These are phyloP conservation scores for Danio kyathit DNA, from an alignment of 2,797 vertebrate species.

Conservation along the genomic window DNA sequence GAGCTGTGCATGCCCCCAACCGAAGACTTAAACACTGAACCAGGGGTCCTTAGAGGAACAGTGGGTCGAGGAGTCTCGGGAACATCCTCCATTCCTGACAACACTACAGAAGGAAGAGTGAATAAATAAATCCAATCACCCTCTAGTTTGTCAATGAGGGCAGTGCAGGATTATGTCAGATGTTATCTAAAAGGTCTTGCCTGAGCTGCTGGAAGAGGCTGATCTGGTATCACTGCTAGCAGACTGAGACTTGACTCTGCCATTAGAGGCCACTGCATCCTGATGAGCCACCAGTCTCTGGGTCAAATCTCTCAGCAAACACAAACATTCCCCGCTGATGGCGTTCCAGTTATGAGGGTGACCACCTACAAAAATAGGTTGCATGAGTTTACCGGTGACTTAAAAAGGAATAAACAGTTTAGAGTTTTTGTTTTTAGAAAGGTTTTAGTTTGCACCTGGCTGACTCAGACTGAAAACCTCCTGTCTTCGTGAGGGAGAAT, in stretches of 20 bases:
- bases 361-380: conserved; percentile 81
- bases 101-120: conserved; percentile 59
- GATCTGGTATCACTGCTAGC: conserved; percentile 76
- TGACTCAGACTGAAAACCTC: conserved; percentile 97
- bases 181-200: conserved; percentile 60
- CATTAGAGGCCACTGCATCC: conserved; percentile 91
- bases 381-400: conserved; percentile 15
- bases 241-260: conserved; percentile 82
- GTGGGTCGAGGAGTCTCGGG: conserved; percentile 75
- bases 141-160: background rate
- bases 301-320: conserved; percentile 87
- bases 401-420: background rate
- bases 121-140: background rate
- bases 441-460: conserved; percentile 82
- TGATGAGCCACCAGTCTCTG: conserved; percentile 89
- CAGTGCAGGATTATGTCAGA: background rate
- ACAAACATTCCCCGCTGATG: conserved; percentile 90
- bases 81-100: conserved; percentile 74
- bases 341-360: conserved; percentile 96
- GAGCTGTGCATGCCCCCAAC: conserved; percentile 72
- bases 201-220: conserved; percentile 73
- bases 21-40: conserved; percentile 82
- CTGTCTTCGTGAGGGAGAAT: conserved; percentile 87
- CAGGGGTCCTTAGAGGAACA: conserved; percentile 74
- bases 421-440: background rate